phyloP scores from a whole-genome alignment of 2,113 vertebrate species.

The Gadus macrocephalus region DNA sequence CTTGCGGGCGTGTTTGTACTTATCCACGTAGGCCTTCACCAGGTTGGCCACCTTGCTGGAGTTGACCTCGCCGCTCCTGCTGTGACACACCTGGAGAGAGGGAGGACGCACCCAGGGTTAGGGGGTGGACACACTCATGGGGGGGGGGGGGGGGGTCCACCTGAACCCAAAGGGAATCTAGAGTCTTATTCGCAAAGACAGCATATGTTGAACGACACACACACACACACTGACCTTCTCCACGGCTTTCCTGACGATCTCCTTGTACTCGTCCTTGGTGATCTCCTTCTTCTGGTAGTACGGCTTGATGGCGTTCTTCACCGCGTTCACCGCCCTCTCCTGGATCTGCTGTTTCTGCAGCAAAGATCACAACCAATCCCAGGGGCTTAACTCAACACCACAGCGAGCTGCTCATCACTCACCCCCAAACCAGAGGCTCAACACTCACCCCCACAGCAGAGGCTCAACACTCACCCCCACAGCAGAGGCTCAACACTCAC shows the following conservation, averaged over 20 bases:
- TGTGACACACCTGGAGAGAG: conserved; percentile 85
- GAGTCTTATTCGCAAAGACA: too few relatives aligned
- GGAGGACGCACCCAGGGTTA: not conserved
- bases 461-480: too few relatives aligned
- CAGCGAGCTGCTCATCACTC: too few relatives aligned
- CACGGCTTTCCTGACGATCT: conserved; percentile 97
- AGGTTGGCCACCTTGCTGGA: conserved; percentile 94
- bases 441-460: too few relatives aligned
- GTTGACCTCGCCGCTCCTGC: conserved; percentile 98
- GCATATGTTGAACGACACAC: too few relatives aligned
- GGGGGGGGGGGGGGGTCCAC: too few relatives aligned
- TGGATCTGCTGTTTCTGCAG: conserved; percentile 89
- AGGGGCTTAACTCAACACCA: not conserved
- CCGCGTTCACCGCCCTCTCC: conserved; percentile 91
- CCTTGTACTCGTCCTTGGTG: conserved; percentile 97
- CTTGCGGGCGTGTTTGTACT: conserved; percentile 93
- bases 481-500: too few relatives aligned
- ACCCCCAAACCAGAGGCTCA: too few relatives aligned
- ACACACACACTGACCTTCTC: conserved; percentile 81
- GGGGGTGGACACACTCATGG: too few relatives aligned
- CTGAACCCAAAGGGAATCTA: too few relatives aligned
- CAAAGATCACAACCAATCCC: not conserved
- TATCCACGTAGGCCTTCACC: conserved; percentile 96
- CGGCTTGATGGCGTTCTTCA: conserved; percentile 93
- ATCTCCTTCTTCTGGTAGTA: conserved; percentile 98